A percentile compares a stretch with the other conserved stretches of the same genome.
These are phyloP conservation scores for Podarcis siculus DNA, from an alignment of 2,797 vertebrate species.

Conservation along the genomic window DNA sequence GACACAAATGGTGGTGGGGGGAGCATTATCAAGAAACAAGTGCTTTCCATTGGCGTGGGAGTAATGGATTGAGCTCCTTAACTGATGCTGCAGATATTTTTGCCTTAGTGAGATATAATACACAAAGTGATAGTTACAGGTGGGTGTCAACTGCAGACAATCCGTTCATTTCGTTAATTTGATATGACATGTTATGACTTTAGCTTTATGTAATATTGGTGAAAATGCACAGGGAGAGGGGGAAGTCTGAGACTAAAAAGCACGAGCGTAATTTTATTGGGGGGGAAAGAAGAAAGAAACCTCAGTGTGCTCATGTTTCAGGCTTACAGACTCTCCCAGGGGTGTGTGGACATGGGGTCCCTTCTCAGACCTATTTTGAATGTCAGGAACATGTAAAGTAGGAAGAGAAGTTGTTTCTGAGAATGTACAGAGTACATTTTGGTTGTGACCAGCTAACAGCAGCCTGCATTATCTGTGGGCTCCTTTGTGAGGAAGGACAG, in stretches of 20 bases:
- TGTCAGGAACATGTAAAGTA: not conserved
- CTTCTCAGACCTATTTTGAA: not conserved
- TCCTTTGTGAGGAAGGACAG: no score
- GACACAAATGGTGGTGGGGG: not conserved
- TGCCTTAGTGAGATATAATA: constrained; percentile 98
- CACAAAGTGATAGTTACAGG: constrained; percentile 97
- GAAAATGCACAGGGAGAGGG: not conserved
- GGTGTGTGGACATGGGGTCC: no score
- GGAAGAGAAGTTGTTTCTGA: not conserved
- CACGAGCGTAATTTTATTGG: not conserved
- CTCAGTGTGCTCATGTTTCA: not conserved
- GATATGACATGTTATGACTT: not conserved
- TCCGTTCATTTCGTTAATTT: not conserved
- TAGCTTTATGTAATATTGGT: not conserved
- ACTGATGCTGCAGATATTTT: constrained; percentile 90
- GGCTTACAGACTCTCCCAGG: not conserved
- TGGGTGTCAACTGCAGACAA: constrained; percentile 68
- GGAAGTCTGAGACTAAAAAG: not conserved
- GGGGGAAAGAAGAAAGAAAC: not conserved
- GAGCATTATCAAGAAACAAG: not conserved
- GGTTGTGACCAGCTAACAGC: not conserved
- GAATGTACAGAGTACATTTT: not conserved
- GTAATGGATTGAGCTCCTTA: constrained; percentile 72
- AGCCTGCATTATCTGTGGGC: not conserved
- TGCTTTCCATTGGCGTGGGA: not conserved